Conservation (phyloP, 2,113 vertebrate species). For the Lophotis ruficrista region DNA sequence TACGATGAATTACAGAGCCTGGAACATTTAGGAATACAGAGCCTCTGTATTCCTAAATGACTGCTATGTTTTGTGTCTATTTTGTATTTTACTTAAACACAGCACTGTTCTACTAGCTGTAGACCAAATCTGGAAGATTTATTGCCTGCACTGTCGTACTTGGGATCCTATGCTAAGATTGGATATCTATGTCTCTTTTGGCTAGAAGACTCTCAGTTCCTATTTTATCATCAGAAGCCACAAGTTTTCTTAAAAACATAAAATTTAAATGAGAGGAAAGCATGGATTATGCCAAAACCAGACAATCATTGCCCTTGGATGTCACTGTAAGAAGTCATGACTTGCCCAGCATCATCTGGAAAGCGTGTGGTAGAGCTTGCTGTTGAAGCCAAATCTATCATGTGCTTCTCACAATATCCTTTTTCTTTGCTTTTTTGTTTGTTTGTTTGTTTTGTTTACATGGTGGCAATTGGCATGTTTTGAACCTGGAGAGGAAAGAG, state of each 20-base stretch:
- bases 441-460: background rate
- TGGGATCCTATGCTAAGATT: background rate
- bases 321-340: background rate
- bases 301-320: background rate
- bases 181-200: background rate
- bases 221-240: background rate
- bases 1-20: background rate
- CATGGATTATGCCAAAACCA: background rate
- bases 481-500: background rate
- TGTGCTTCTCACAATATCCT: background rate
- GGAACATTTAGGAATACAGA: too few relatives aligned
- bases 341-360: background rate
- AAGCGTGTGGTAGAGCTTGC: background rate
- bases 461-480: background rate
- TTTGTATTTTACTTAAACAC: background rate
- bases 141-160: background rate
- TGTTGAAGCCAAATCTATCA: background rate
- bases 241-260: background rate
- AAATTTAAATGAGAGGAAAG: background rate
- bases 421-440: background rate
- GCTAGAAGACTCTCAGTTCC: background rate
- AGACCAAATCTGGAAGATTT: background rate
- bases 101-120: background rate
- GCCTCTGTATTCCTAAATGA: background rate
- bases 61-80: background rate